A percentile compares a stretch with the other conserved stretches of the same genome.
Conservation (phyloP, 2,888 invertebrate genomes). For the Cataglyphis cursor region DNA sequence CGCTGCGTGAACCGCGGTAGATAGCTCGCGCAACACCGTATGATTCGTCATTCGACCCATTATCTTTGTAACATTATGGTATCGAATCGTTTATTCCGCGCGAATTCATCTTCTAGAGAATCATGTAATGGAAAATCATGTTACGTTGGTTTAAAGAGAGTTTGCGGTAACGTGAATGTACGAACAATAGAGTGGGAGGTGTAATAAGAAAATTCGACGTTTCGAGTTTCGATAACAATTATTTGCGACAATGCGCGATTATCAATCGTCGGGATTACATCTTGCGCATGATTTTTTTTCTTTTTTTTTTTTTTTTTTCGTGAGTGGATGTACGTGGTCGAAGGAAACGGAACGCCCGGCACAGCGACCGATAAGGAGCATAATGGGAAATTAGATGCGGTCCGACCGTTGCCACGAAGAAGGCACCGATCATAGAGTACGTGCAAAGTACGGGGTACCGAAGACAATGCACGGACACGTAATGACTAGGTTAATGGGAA, state of each 20-base stretch:
- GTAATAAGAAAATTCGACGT: conserved; percentile 47
- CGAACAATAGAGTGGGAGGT: conserved; percentile 44
- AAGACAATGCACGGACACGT: conserved; percentile 73
- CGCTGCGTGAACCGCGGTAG: neutral
- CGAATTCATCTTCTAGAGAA: conserved; percentile 4
- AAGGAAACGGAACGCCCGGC: conserved; percentile 54
- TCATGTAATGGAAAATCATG: conserved; percentile 12
- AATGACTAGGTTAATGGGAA: conserved; percentile 78
- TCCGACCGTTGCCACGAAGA: conserved; percentile 61
- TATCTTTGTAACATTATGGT: conserved; percentile 31
- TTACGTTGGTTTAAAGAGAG: neutral
- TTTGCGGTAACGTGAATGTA: neutral
- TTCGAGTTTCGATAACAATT: conserved; percentile 35
- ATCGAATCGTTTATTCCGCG: conserved; percentile 19
- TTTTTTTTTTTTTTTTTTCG: conserved; percentile 2
- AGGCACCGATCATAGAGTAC: conserved; percentile 73
- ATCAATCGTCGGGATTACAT: conserved; percentile 56
- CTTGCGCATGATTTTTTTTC: conserved; percentile 7
- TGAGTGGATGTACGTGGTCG: conserved; percentile 19
- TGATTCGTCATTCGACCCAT: conserved; percentile 27
- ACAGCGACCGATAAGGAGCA: conserved; percentile 69
- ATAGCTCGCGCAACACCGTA: neutral
- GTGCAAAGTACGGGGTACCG: conserved; percentile 75
- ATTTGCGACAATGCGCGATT: conserved; percentile 61
- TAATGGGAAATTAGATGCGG: conserved; percentile 76